Base-by-base conservation (phyloP, 1,140 invertebrate species). In the Neoseiulus cucumeris region DNA sequence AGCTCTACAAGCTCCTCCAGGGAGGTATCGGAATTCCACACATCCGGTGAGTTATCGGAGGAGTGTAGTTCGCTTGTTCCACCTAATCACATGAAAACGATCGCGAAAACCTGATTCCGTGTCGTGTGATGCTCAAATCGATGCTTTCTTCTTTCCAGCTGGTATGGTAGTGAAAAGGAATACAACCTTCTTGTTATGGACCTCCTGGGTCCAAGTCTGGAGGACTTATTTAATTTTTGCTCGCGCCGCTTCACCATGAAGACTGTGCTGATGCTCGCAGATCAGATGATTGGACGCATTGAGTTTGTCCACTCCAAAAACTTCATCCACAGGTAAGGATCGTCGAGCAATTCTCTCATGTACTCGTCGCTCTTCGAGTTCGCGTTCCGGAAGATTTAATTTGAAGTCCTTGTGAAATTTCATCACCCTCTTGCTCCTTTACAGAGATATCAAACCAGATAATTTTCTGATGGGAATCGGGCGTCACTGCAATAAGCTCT, bases 141-240 rank as follows among this genome's bases (percentile, higher is more conserved):
- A n/a, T n/a, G n/a, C n/a, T n/a, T n/a, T n/a, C n/a, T n/a, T 44
- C 18, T 64, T 30, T 2, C 9, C 74, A 87, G 86, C 79, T 88
- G 86, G 82, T 93, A 85, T 80, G 90, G 90, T 65, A 85, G 86
- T 77, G 90, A 95, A 75, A 81, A 84, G 69, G 90, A 95, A 69
- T 94, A 91, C 79, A 95, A 96, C 78, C 89, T 93, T 64, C 80
- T 97, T 68, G 91, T 97, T 9, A 95, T 97, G 91, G 93, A 97
- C 75, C 80, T 97, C 45, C 79, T 97, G 22, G 93, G 92, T 25
- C 92, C 92, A 18, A 92, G 89, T 44, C 79, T 96, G 22, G 92
- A 97, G 81, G 93, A 97, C 78, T 81, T 97, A 20, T 97, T 97
- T 77, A 94, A 93, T 74, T 96, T 95, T 79, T 97, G 92, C 76